phyloP scores from a whole-genome alignment of 2,113 vertebrate genomes.

The Chlamydotis undulata region DNA sequence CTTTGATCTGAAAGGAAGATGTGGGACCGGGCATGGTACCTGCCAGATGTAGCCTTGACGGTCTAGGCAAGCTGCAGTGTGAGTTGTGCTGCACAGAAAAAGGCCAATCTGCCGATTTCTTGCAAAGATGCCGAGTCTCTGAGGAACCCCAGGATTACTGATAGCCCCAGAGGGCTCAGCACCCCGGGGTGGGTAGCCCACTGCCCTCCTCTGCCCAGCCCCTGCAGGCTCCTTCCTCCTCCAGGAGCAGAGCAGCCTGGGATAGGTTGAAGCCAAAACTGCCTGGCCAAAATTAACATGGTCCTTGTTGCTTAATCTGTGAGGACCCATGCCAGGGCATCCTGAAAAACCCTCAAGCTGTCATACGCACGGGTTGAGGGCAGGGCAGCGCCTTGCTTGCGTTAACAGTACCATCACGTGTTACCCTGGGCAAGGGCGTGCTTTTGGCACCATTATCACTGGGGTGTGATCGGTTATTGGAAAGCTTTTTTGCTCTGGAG shows the following conservation, averaged over 20 bases:
- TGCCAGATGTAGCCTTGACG: neutral
- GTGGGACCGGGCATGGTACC: neutral
- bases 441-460: neutral
- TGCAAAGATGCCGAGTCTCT: neutral
- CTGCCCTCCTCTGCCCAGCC: too few species aligned
- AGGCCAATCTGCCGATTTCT: too few species aligned
- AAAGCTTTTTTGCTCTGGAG: neutral
- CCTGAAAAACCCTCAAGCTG: neutral
- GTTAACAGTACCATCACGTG: neutral
- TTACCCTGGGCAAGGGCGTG: neutral
- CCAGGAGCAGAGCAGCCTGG: neutral
- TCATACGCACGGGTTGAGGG: rapidly evolving
- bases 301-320: neutral
- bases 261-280: neutral
- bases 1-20: neutral
- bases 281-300: neutral
- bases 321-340: neutral
- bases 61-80: neutral
- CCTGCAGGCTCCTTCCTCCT: too few species aligned
- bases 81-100: neutral
- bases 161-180: neutral
- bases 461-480: neutral
- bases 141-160: neutral
- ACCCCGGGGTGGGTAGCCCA: too few species aligned
- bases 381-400: neutral